Evolutionary conservation across 2,888 invertebrate species (phyloP).

Genomic region (Drosophila borborema): DNA sequence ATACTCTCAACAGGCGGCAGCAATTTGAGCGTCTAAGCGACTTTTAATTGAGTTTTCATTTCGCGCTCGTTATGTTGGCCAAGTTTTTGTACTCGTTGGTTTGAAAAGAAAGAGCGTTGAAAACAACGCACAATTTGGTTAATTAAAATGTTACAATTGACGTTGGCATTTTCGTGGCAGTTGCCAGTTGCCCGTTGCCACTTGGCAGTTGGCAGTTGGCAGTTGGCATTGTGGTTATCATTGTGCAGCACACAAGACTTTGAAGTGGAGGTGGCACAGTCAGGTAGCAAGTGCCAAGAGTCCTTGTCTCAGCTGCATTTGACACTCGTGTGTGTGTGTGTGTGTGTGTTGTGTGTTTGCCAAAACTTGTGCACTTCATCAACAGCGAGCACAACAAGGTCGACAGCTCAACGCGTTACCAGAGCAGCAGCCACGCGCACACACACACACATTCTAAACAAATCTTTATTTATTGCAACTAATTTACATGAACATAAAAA

Average conservation of each 20-base stretch:
- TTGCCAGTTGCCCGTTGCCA: constrained; percentile 25
- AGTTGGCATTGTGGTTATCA: constrained; percentile 39
- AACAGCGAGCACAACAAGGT: background rate
- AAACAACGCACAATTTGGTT: constrained; percentile 70
- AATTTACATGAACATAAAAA: constrained; percentile 45
- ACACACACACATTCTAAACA: constrained; percentile 12
- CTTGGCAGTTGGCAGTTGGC: constrained; percentile 24
- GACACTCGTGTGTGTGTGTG: constrained; percentile 15
- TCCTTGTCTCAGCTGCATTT: constrained; percentile 55
- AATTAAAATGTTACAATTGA: constrained; percentile 78
- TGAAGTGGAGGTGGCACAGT: constrained; percentile 8
- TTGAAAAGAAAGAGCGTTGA: background rate
- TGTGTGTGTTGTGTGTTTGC: constrained; percentile 17
- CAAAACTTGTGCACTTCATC: constrained; percentile 42
- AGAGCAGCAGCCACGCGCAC: background rate
- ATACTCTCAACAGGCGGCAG: constrained; percentile 37
- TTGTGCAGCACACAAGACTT: background rate
- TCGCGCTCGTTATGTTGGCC: constrained; percentile 40
- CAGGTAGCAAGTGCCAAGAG: constrained; percentile 44
- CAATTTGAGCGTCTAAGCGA: constrained; percentile 69
- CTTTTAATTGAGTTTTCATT: constrained; percentile 79
- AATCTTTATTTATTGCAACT: constrained; percentile 50
- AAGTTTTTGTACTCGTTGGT: constrained; percentile 43
- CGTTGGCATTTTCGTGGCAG: constrained; percentile 63
- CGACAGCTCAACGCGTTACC: background rate